Evolutionary conservation across 2,113 vertebrate genomes (phyloP).

Genomic region (Osmerus eperlanus): DNA sequence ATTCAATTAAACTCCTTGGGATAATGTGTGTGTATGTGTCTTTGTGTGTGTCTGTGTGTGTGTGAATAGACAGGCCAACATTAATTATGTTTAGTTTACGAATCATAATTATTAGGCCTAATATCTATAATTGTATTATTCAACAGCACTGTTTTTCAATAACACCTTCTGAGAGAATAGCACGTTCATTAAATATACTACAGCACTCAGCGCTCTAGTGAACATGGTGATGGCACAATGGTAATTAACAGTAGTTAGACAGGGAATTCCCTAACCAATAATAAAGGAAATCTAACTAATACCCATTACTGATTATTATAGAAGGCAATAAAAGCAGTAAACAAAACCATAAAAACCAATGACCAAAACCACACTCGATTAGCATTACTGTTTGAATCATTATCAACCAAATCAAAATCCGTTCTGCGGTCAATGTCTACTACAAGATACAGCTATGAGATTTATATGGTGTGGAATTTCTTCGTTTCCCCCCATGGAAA

Average conservation of each 20-base stretch:
- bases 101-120: background rate
- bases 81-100: background rate
- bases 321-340: conserved; percentile 88
- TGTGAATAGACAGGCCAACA: background rate
- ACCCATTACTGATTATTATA: conserved; percentile 84
- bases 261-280: conserved; percentile 86
- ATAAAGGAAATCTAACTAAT: conserved; percentile 88
- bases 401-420: background rate
- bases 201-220: conserved; percentile 78
- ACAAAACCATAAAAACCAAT: conserved; percentile 87
- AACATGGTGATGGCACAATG: conserved; percentile 88
- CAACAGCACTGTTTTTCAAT: background rate
- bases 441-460: no score
- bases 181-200: conserved; percentile 84
- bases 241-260: conserved; percentile 88
- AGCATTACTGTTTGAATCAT: conserved; percentile 8
- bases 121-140: background rate
- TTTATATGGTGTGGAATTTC: no score
- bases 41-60: conserved; percentile 7
- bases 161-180: conserved; percentile 83
- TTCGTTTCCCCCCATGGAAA: no score
- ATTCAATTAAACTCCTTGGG: no score
- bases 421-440: no score
- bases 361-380: background rate
- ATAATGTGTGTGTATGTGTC: background rate